A percentile compares a stretch with the other conserved stretches of the same genome.
phyloP scores from a whole-genome alignment of 2,888 invertebrate species.

The Spodoptera picta region DNA sequence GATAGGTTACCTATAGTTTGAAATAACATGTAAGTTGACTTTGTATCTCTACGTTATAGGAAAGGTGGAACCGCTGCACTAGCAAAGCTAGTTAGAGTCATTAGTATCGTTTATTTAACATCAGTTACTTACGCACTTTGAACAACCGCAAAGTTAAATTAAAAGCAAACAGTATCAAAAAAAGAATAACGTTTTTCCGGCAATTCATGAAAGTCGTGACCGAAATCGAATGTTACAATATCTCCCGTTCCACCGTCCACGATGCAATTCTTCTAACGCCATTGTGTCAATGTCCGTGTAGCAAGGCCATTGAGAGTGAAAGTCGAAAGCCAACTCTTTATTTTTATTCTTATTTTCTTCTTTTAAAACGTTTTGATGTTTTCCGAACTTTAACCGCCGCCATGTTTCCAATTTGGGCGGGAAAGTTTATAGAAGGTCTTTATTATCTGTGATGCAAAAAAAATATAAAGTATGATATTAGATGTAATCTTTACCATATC shows the following conservation, averaged over 20 bases:
- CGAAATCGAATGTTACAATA: conserved; percentile 68
- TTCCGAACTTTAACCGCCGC: conserved; percentile 44
- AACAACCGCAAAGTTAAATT: conserved; percentile 3
- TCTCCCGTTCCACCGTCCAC: conserved; percentile 43
- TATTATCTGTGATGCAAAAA: neutral
- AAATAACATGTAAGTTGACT: too few relatives aligned
- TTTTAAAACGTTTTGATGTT: conserved; percentile 50
- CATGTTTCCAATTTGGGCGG: conserved; percentile 28
- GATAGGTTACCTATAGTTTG: too few relatives aligned
- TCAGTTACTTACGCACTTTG: too few relatives aligned
- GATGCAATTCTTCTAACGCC: conserved; percentile 68
- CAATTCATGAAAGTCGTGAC: conserved; percentile 61
- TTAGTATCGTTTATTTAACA: too few relatives aligned
- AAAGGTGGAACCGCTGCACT: too few relatives aligned
- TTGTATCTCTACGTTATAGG: too few relatives aligned
- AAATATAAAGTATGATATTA: too few relatives aligned
- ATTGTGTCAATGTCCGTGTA: conserved; percentile 72
- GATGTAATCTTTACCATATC: conserved; percentile 12
- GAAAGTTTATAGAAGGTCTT: conserved; percentile 11
- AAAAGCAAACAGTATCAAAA: conserved; percentile 24
- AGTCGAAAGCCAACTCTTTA: conserved; percentile 77
- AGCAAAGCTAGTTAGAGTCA: too few relatives aligned
- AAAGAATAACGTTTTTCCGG: conserved; percentile 51
- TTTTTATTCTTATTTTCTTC: conserved; percentile 58
- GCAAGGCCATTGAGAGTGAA: conserved; percentile 77